Evolutionary conservation across 2,888 invertebrate genomes (phyloP).

Genomic region (Achlya flavicornis): DNA sequence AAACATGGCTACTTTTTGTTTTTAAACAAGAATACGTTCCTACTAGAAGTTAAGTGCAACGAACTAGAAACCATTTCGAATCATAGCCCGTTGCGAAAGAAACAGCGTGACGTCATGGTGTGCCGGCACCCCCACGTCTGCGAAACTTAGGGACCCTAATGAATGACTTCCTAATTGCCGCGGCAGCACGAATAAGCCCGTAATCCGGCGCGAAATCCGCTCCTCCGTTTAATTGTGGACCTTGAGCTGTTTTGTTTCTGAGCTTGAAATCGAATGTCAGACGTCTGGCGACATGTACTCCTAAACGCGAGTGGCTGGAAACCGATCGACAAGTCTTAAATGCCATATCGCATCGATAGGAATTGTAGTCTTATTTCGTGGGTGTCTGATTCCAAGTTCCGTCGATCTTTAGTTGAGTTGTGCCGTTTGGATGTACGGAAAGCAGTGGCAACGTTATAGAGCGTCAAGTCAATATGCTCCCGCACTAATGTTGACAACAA

Average conservation of each 20-base stretch:
- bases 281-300: slow-evolving; percentile 66
- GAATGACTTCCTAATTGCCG: slow-evolving; percentile 84
- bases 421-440: slow-evolving; percentile 29
- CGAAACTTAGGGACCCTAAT: slow-evolving; percentile 83
- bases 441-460: slow-evolving; percentile 50
- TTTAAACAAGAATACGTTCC: slow-evolving; percentile 44
- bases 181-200: slow-evolving; percentile 76
- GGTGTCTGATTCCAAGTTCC: slow-evolving; percentile 43
- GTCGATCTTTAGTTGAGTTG: slow-evolving; percentile 22
- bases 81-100: slow-evolving; percentile 62
- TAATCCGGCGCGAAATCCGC: slow-evolving; percentile 73
- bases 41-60: slow-evolving; percentile 44
- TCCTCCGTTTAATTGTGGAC: slow-evolving; percentile 74
- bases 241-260: slow-evolving; percentile 70
- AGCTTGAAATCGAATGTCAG: slow-evolving; percentile 76
- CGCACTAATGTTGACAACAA: slow-evolving; percentile 82
- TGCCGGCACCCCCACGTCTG: slow-evolving; percentile 82
- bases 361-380: slow-evolving; percentile 58
- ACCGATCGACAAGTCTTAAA: slow-evolving; percentile 55
- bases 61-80: slow-evolving; percentile 53
- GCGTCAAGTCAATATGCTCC: slow-evolving; percentile 78
- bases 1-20: slow-evolving; percentile 70
- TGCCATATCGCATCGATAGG: slow-evolving; percentile 34
- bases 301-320: slow-evolving; percentile 61
- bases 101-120: slow-evolving; percentile 68